Conservation (phyloP, 2,113 vertebrate genomes). For the Athene cunicularia region DNA sequence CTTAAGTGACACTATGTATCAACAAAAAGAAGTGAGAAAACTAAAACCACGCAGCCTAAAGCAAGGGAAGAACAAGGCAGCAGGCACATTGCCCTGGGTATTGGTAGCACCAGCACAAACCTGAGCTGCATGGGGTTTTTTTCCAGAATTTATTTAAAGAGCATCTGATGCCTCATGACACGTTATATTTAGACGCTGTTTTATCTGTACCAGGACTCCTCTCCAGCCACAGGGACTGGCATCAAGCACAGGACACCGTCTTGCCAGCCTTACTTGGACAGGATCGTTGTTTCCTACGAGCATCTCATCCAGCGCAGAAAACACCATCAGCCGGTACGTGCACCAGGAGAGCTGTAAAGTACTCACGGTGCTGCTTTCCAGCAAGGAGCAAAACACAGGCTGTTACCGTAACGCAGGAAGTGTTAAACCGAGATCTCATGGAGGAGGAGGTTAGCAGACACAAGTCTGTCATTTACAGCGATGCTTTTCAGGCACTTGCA, state of each 20-base stretch:
- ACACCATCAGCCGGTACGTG: neutral
- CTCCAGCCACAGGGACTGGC: neutral
- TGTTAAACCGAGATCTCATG: neutral
- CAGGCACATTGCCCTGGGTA: neutral
- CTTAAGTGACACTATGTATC: neutral
- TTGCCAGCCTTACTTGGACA: neutral
- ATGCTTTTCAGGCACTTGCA: neutral
- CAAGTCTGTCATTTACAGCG: neutral
- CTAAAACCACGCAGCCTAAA: neutral
- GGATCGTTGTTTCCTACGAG: neutral
- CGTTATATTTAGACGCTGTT: neutral
- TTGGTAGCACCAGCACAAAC: neutral
- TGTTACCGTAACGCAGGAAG: neutral
- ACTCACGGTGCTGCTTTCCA: rapidly evolving
- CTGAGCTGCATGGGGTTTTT: neutral
- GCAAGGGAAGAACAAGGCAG: neutral
- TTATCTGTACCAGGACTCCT: neutral
- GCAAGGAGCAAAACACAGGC: neutral
- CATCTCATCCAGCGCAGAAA: neutral
- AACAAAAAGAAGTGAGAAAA: constrained; percentile 25
- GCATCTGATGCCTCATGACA: neutral
- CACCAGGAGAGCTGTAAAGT: neutral
- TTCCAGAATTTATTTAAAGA: constrained; percentile 51
- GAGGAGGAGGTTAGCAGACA: neutral
- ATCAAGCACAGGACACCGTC: neutral